Evolutionary conservation across 2,113 vertebrate species (phyloP).

Genomic region (Ondatra zibethicus): DNA sequence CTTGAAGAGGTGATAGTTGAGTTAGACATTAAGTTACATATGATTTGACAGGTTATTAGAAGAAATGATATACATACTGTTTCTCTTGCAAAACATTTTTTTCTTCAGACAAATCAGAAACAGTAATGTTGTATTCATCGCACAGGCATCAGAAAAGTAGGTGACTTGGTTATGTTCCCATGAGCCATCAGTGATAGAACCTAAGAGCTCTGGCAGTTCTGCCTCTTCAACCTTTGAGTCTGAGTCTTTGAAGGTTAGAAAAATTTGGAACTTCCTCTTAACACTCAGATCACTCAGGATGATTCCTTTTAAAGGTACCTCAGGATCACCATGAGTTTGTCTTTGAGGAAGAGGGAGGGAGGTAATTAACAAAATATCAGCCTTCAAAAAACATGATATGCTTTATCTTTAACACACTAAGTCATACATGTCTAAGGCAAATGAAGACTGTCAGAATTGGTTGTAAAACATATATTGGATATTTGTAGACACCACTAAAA

Average conservation of each 20-base stretch:
- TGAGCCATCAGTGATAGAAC: not conserved
- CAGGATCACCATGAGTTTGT: slow-evolving; percentile 52
- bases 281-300: slow-evolving; percentile 50
- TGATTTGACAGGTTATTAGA: not conserved
- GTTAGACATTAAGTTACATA: slow-evolving; percentile 31
- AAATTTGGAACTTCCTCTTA: slow-evolving; percentile 9
- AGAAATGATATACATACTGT: not conserved
- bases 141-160: not conserved
- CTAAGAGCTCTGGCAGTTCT: not conserved
- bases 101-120: not conserved
- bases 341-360: slow-evolving; percentile 29
- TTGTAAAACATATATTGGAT: slow-evolving; percentile 53
- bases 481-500: slow-evolving; percentile 41
- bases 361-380: slow-evolving; percentile 58
- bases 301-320: slow-evolving; percentile 67
- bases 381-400: not conserved
- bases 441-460: slow-evolving; percentile 21
- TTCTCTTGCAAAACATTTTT: not conserved
- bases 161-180: not conserved
- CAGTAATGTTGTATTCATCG: not conserved
- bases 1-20: not conserved
- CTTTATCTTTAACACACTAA: slow-evolving; percentile 64
- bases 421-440: slow-evolving; percentile 19
- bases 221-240: not conserved
- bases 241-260: slow-evolving; percentile 55